Evolutionary conservation across 2,888 invertebrate genomes (phyloP).

Genomic region (Tromatobia lineatoria): DNA sequence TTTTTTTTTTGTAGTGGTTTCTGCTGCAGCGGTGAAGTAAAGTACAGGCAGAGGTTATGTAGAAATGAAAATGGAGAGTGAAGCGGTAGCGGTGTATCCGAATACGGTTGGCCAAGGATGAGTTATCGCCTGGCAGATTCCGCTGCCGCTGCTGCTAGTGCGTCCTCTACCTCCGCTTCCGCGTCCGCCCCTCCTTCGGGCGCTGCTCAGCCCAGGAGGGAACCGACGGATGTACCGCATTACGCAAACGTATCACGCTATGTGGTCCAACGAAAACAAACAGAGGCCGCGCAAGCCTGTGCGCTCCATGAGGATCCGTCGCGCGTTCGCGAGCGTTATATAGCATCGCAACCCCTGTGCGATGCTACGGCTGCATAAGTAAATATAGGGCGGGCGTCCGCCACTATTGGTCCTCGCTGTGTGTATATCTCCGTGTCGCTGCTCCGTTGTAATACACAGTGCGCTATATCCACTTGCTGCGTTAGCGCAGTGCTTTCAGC

Average conservation of each 20-base stretch:
- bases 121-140: conserved; percentile 82
- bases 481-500: conserved; percentile 22
- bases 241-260: conserved; percentile 85
- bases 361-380: conserved; percentile 77
- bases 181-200: conserved; percentile 70
- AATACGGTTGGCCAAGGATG: conserved; percentile 79
- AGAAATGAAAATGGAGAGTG: conserved; percentile 71
- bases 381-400: conserved; percentile 74
- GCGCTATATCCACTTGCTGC: conserved; percentile 19
- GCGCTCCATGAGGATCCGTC: conserved; percentile 64
- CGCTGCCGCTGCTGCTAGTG: conserved; percentile 72
- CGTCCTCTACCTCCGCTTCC: conserved; percentile 41
- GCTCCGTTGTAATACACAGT: conserved; percentile 36
- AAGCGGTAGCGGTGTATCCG: conserved; percentile 70
- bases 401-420: conserved; percentile 28
- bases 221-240: conserved; percentile 80
- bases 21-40: conserved; percentile 44
- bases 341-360: conserved; percentile 35
- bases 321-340: conserved; percentile 73
- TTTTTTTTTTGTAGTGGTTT: conserved; percentile 8
- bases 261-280: conserved; percentile 85
- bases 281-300: conserved; percentile 77
- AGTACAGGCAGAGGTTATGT: conserved; percentile 40
- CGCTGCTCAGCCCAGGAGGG: conserved; percentile 57
- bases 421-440: conserved; percentile 26